These are phyloP conservation scores for Andinoacara biseriatus DNA, from an alignment of 2,113 vertebrate species.

Conservation along the genomic window DNA sequence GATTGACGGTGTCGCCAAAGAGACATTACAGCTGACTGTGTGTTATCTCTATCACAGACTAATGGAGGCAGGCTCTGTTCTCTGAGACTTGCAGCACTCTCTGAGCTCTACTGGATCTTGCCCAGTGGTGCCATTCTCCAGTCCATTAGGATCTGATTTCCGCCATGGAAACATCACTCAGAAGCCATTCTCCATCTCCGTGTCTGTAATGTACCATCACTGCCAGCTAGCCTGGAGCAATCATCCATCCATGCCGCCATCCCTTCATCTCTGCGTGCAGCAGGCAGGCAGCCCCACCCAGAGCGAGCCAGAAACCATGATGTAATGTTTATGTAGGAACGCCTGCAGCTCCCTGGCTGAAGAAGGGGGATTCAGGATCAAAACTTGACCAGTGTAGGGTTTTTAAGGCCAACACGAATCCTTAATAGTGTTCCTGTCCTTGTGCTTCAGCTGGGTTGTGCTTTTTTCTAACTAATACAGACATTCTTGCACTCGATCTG, in stretches of 20 bases:
- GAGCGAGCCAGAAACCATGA: conserved; percentile 48
- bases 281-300: conserved; percentile 49
- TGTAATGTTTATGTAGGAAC: conserved; percentile 56
- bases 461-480: background rate
- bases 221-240: conserved; percentile 33
- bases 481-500: background rate
- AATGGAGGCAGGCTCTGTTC: conserved; percentile 27
- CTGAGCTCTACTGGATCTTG: conserved; percentile 32
- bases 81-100: conserved; percentile 7
- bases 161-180: conserved; percentile 56
- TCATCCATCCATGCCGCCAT: conserved; percentile 30
- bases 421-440: background rate
- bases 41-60: conserved; percentile 39
- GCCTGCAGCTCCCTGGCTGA: conserved; percentile 30
- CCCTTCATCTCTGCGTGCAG: conserved; percentile 43
- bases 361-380: conserved; percentile 12
- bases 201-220: conserved; percentile 47
- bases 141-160: conserved; percentile 66
- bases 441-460: background rate
- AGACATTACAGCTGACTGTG: conserved; percentile 6
- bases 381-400: background rate
- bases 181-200: conserved; percentile 31
- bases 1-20: background rate
- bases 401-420: background rate
- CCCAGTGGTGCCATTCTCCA: conserved; percentile 55